Evolutionary conservation across 2,797 vertebrate species (phyloP).

Genomic region (Caiman crocodilus): DNA sequence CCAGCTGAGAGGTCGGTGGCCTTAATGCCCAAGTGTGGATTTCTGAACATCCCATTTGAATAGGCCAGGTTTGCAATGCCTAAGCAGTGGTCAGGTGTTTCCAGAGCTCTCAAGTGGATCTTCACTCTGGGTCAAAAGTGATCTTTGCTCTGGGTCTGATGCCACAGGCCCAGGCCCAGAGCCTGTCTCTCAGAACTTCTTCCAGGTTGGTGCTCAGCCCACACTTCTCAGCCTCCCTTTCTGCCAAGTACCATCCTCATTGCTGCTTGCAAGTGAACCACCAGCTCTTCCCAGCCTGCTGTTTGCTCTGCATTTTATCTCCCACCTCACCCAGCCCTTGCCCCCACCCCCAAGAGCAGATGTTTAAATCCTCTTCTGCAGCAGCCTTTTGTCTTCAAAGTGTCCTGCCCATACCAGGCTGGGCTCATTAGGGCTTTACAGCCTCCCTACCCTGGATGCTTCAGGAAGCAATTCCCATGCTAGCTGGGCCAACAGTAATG

Average conservation of each 20-base stretch:
- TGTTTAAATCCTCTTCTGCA: neutral
- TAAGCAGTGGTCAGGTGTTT: neutral
- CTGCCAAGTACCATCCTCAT: neutral
- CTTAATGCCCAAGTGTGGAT: neutral
- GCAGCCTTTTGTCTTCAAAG: neutral
- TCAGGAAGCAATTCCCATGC: neutral
- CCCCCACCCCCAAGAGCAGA: no score
- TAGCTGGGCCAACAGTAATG: neutral
- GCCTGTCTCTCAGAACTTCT: neutral
- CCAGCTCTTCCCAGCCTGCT: neutral
- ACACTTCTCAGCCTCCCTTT: neutral
- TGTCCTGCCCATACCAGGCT: neutral
- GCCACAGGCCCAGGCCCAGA: neutral
- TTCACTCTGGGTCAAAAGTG: neutral
- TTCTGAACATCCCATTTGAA: neutral
- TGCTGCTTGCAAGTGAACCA: neutral
- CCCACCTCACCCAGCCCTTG: neutral
- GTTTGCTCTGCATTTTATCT: neutral
- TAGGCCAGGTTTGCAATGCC: neutral
- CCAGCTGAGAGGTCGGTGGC: no score
- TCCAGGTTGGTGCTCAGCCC: neutral
- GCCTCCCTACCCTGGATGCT: neutral
- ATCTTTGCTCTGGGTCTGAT: no score
- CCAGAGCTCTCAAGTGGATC: neutral
- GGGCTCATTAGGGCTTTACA: neutral